Base-by-base conservation (phyloP, 2,797 vertebrate genomes). In the Ctenochaetus hawaiiensis region DNA sequence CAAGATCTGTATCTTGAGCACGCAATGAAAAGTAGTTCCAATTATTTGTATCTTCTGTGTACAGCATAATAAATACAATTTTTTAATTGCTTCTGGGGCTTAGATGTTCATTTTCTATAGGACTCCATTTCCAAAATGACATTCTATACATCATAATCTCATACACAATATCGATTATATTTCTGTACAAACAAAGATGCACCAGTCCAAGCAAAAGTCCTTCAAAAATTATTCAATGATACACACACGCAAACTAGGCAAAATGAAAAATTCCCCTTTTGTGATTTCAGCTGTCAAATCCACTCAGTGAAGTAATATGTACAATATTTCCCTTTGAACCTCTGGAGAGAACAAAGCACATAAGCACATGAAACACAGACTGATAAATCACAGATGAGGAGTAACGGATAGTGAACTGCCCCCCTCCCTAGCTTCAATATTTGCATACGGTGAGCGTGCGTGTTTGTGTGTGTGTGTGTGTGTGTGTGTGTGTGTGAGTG, bases 391-490 rank as follows among this genome's bases (percentile, higher is more conserved):
- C 20, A 59, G 44, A 76, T 62, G 26, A 56, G 16, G 30, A 61
- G 54, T 41, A 49, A 66, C 0, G 6, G 34, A 70, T 52, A 62
- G 49, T 45, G 39, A 70, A 61, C 53, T 34, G 49, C 66, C 16
- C n/a, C 45, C 34, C 51, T 1, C 23, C 12, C 34, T 7, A 4
- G 26, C 34, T 67, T 69, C 5, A 61, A 30, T 22, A 59, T 85
- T 78, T 82, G 44, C 67, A 72, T 77, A 66, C 3, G 65, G 58
- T 53, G 67, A 47, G 54, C 37, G 58, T 53, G 20, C 57, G 51
- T 65, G 30, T 61, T 57, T 67, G 58, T 53, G 67, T 47, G 54
- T 43, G 58, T 53, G 20, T 60, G 51, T 65, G 30, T 61, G 48
- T 17, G 48, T 64, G 41, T 23, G 18, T 41, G 43, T 30, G 56